Evolutionary conservation across 2,888 invertebrate species (phyloP).

Genomic region (Chaetogeoica ovagalla): DNA sequence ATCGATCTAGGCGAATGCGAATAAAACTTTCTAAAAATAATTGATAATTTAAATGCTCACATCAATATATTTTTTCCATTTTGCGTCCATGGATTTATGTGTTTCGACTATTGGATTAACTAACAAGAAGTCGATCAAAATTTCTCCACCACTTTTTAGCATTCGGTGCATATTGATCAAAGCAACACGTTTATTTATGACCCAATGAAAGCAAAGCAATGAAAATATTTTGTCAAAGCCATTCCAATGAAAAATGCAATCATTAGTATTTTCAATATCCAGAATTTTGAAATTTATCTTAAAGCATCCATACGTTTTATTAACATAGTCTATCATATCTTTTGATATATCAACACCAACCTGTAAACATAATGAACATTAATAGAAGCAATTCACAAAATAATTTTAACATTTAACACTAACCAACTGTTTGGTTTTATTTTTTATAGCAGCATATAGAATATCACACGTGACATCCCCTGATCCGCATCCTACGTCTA

Average conservation of each 20-base stretch:
- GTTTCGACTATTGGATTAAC: conserved; percentile 35
- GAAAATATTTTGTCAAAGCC: conserved; percentile 41
- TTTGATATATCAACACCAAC: conserved; percentile 35
- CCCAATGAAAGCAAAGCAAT: conserved; percentile 41
- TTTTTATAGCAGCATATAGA: conserved; percentile 67
- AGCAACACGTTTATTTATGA: conserved; percentile 25
- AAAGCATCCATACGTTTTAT: not conserved
- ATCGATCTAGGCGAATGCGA: not conserved
- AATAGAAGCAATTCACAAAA: conserved; percentile 1
- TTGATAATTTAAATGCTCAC: conserved; percentile 16
- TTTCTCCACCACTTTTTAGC: not conserved
- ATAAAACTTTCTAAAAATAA: not conserved
- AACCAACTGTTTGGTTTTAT: conserved; percentile 54
- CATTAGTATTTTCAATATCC: conserved; percentile 39
- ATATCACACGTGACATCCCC: conserved; percentile 60
- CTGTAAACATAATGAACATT: not conserved
- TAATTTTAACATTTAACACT: not conserved
- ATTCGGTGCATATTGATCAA: conserved; percentile 29
- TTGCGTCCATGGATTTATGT: conserved; percentile 32
- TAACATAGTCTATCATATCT: conserved; percentile 26
- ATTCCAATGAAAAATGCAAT: not conserved
- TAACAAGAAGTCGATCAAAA: conserved; percentile 25
- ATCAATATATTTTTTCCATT: conserved; percentile 39
- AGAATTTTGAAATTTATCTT: conserved; percentile 25
- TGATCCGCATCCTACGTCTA: conserved; percentile 59